Evolutionary conservation across 2,797 vertebrate species (phyloP), one percentile per base, ranked within the genome.

Genomic region (Denticeps clupeoides): DNA sequence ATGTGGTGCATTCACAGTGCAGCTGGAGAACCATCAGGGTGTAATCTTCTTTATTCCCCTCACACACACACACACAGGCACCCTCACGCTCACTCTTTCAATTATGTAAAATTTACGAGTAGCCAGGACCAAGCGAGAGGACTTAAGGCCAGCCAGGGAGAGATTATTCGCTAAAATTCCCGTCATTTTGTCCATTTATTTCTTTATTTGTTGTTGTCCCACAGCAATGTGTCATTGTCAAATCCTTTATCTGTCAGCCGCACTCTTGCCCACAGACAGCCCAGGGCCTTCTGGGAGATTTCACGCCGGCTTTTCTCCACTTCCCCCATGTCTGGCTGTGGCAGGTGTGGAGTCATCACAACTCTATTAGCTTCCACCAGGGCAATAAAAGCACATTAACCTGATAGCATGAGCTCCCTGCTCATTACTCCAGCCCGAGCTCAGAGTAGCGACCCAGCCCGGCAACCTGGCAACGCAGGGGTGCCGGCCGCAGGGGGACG

Each of bases 201-300:
- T n/a, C n/a, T n/a, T n/a, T n/a, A n/a, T n/a, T 69, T 66, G 57
- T 64, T 75, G 69, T 73, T 73, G 67, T 69, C 68, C 60, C 76
- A 61, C 70, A 82, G 72, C 67, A 73, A 70, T 79, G 72, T 77
- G 72, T 84, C 78, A 77, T 78, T 82, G 75, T 85, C 80, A 86
- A 69, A 72, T 59, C 63, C 60, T 75, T 83, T 79, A 79, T 83
- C 72, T 78, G 73, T 80, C 81, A 80, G 61, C 67, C 73, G 55
- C 71, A 80, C 65, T 84, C 74, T 73, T 73, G 70, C 68, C 71
- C 51, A 33, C 53, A 77, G 79, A 84, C 80, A 84, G 69, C 63
- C 68, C 58, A 47, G 63, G 65, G 66, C 58, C 66, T 71, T 80
- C 62, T 69, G 74, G 77, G 75, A 79, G 65, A 80, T 78, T 85